Evolutionary conservation across 2,113 vertebrate species (phyloP).

Genomic region (Eudyptes chrysolophus): DNA sequence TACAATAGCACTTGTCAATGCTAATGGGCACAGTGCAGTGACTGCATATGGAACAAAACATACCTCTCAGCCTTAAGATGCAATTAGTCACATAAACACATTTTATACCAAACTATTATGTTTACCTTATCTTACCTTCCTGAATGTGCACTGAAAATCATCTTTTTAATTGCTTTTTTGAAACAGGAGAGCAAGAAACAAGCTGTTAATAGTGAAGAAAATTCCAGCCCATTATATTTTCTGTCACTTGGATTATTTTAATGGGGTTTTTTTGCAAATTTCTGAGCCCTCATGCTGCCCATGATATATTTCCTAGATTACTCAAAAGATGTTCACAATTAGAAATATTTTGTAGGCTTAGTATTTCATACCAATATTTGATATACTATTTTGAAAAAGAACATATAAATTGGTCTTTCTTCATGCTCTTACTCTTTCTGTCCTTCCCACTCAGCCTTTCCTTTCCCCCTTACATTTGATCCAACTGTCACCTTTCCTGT

Average conservation of each 20-base stretch:
- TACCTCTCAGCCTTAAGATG: neutral
- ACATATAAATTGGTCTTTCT: neutral
- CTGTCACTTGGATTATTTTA: neutral
- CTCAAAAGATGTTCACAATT: neutral
- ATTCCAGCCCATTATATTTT: neutral
- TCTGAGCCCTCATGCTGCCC: neutral
- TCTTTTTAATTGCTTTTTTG: neutral
- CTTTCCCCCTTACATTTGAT: neutral
- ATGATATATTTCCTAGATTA: neutral
- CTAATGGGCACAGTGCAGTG: neutral
- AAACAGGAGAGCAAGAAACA: neutral
- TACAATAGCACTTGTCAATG: neutral
- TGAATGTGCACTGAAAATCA: neutral
- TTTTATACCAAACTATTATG: neutral
- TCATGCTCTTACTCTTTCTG: neutral
- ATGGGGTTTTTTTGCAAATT: neutral
- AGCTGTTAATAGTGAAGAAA: neutral
- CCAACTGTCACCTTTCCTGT: neutral
- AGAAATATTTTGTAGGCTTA: neutral
- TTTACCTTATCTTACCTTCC: neutral
- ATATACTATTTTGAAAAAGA: neutral
- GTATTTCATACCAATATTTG: neutral
- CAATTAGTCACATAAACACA: neutral
- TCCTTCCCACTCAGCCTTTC: neutral
- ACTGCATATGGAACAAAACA: neutral